Evolutionary conservation across 2,888 invertebrate species (phyloP).

Genomic region (Deilephila elpenor): DNA sequence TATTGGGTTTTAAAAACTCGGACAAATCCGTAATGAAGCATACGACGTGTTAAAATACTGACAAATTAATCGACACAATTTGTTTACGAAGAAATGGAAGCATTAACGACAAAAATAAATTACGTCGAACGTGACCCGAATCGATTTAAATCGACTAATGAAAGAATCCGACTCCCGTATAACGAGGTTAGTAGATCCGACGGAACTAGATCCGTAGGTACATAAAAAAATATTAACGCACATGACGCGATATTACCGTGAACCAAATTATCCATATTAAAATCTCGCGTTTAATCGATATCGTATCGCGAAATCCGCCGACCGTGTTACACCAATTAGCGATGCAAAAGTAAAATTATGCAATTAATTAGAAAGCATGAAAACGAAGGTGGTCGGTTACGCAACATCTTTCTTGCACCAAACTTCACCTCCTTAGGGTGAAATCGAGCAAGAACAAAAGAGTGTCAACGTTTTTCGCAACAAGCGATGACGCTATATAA

Average conservation of each 20-base stretch:
- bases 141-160: conserved; percentile 49
- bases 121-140: conserved; percentile 41
- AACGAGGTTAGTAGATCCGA: conserved; percentile 65
- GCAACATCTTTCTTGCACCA: conserved; percentile 38
- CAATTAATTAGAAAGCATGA: conserved; percentile 63
- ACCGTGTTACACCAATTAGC: conserved; percentile 36
- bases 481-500: conserved; percentile 16
- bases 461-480: conserved; percentile 38
- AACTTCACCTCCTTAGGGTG: conserved; percentile 6
- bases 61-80: conserved; percentile 49
- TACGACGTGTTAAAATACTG: conserved; percentile 26
- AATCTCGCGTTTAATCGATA: conserved; percentile 33
- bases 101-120: conserved; percentile 28
- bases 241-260: conserved; percentile 54
- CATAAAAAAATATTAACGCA: conserved; percentile 62
- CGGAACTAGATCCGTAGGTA: conserved; percentile 56
- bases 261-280: conserved; percentile 47
- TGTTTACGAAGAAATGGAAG: conserved; percentile 39
- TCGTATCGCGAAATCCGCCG: conserved; percentile 13
- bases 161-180: conserved; percentile 46
- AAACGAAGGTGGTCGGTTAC: conserved; percentile 45
- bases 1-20: conserved; percentile 5
- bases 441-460: conserved; percentile 24
- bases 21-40: conserved; percentile 22
- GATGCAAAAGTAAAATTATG: conserved; percentile 41